Conservation (phyloP, 2,797 vertebrate genomes). For the Hirundo rustica region DNA sequence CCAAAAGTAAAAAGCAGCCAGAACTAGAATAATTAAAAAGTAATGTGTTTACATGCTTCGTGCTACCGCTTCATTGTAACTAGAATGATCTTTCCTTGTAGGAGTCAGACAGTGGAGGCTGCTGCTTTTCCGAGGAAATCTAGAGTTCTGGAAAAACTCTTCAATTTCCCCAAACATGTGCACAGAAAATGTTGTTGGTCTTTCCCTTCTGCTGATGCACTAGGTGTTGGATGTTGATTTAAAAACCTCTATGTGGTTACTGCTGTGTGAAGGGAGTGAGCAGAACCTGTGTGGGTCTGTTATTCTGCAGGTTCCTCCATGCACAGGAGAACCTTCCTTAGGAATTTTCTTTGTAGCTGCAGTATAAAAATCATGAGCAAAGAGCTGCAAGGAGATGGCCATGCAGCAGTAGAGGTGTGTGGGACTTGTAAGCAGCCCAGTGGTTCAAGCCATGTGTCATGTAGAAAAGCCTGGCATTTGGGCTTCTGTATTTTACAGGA, state of each 20-base stretch:
- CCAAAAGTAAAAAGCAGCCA: not conserved
- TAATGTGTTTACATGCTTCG: rapidly evolving
- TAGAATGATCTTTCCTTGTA: not conserved
- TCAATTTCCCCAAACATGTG: not conserved
- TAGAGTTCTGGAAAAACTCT: not conserved
- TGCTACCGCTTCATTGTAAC: not conserved
- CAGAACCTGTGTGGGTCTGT: not conserved
- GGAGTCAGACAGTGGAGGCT: not conserved
- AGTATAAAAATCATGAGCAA: not conserved
- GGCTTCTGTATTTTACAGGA: not conserved
- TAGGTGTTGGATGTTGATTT: not conserved
- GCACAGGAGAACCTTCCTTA: not conserved
- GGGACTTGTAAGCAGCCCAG: not conserved
- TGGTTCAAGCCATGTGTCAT: not conserved
- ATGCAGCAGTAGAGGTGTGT: rapidly evolving
- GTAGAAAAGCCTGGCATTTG: not conserved
- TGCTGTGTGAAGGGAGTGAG: not conserved
- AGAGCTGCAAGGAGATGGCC: not conserved
- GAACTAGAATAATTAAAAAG: not conserved
- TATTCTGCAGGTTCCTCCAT: not conserved
- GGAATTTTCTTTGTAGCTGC: not conserved
- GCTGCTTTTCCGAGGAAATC: not conserved
- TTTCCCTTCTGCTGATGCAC: not conserved
- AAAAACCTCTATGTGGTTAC: not conserved
- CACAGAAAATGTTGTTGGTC: not conserved